Evolutionary conservation across 2,113 vertebrate species (phyloP), one percentile per base, ranked within the genome.

Genomic region (Isichthys henryi): DNA sequence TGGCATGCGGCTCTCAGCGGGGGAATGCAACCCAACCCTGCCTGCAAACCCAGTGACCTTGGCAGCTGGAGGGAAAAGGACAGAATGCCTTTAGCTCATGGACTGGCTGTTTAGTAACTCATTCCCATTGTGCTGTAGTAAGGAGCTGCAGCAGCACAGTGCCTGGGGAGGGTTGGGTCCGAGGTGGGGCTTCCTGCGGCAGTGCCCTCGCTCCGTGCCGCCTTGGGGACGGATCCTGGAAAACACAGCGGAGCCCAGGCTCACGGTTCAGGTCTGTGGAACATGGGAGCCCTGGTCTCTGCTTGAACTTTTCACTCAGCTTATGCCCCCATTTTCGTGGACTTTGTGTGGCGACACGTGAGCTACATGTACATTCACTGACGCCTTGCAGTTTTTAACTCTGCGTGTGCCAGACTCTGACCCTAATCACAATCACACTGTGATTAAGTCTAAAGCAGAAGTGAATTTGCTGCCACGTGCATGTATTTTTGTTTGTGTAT

Each of bases 31-130:
- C 70, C 85, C 89, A 80, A 88, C 89, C 89, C 86, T 53, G 48
- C 70, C 35, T 46, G 85, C 39, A 90, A 88, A 87, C 89, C 46
- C 86, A 39, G 49, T 90, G 89, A 90, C 89, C 89, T 90, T 90
- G 89, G 85, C 48, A 56, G 62, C 49, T 80, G 66, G 49, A 82
- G 66, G 5, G 15, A 50, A 50, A 48, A 56, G 86, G 53, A 82
- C 62, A 87, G 66, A 90, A 77, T 62, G 23, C 84, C 89, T 90
- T 90, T 88, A 90, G 56, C 89, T 89, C 84, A 89, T 86, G 58
- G 89, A 85, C 39, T 58, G 53, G 82, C 82, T 89, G 74, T 89
- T 89, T 86, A 77, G 85, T 87, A 48, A 87, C 66, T 90, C 31
- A 90, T 53, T 90, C 58, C 62, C 56, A 88, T 88, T 90, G 62